Evolutionary conservation across 2,113 vertebrate species (phyloP).

Genomic region (Elaphurus davidianus): DNA sequence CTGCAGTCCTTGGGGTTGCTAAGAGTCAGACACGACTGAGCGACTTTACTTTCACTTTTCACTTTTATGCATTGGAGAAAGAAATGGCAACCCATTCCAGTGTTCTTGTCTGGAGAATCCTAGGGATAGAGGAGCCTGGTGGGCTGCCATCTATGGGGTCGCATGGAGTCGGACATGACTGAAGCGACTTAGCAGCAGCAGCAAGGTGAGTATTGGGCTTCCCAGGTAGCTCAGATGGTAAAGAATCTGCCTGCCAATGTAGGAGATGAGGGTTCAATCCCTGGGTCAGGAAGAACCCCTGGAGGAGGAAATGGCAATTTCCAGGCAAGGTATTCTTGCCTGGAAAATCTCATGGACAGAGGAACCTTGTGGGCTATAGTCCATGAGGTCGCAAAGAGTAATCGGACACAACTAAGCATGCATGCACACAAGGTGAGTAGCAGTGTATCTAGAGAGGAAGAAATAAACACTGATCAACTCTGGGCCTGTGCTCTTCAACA

Average conservation of each 20-base stretch:
- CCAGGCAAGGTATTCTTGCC: not conserved
- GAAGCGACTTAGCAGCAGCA: not conserved
- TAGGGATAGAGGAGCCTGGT: not conserved
- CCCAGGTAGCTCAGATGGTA: not conserved
- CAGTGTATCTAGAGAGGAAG: not conserved
- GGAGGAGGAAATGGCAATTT: not conserved
- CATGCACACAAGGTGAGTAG: not conserved
- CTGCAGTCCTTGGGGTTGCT: not conserved
- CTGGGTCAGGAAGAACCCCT: not conserved
- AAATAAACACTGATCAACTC: not conserved
- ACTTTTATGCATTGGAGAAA: not conserved
- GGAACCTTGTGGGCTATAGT: not conserved
- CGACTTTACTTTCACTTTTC: not conserved
- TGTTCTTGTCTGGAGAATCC: not conserved
- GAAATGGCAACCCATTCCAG: not conserved
- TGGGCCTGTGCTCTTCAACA: not conserved
- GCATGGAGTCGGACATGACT: accelerated
- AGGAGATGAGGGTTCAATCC: not conserved
- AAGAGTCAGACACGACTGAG: not conserved
- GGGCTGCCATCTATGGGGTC: not conserved
- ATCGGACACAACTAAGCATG: not conserved
- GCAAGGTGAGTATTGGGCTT: not conserved
- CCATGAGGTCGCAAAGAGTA: not conserved
- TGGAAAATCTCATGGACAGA: not conserved
- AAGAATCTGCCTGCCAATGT: not conserved